Base-by-base conservation (phyloP, 2,113 vertebrate species). In the Thomomys bottae region DNA sequence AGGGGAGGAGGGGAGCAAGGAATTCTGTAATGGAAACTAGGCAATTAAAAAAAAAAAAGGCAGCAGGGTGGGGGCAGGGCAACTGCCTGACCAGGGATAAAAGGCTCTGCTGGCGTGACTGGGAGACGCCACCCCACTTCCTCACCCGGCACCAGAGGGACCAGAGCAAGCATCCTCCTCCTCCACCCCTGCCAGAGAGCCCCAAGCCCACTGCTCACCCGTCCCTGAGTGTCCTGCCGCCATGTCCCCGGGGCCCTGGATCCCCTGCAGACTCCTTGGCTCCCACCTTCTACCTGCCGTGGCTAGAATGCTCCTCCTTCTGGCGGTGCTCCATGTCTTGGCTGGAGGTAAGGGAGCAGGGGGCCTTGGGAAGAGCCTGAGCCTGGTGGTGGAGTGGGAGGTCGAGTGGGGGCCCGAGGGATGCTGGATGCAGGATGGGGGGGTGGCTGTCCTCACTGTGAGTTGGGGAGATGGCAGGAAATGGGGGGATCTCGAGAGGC, bases 311-410 rank as follows among this genome's bases (percentile, higher is more conserved):
- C 23, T 96, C 34, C 36, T 94, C 71, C 88, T 94, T 40, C 79
- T 97, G 38, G 49, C 40, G 1, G 26, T 34, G 4, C 82, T 97
- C 14, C 94, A 95, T 76, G n/a, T 92, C 85, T 18, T 89, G 93
- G 94, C 89, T 70, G 12, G 89, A 80, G 96, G 96, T 97, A 96
- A 97, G 96, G 36, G 4, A 54, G 36, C 28, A 2, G 4, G 42
- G 64, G 3, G 38, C 26, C 6, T 45, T 49, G 15, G 45, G 45
- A 34, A 54, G 67, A 20, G 0, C 57, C 20, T 26, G 61, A 6
- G 23, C 49, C 30, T 21, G 38, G 26, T 20, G 32, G 32, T 75
- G 20, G 38, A 36, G 3, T 8, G 26, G n/a, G n/a, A n/a, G n/a
- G n/a, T n/a, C n/a, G n/a, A n/a, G n/a, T n/a, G n/a, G n/a, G n/a